Base-by-base conservation (phyloP, 1,140 invertebrate species). In the Manduca sexta region DNA sequence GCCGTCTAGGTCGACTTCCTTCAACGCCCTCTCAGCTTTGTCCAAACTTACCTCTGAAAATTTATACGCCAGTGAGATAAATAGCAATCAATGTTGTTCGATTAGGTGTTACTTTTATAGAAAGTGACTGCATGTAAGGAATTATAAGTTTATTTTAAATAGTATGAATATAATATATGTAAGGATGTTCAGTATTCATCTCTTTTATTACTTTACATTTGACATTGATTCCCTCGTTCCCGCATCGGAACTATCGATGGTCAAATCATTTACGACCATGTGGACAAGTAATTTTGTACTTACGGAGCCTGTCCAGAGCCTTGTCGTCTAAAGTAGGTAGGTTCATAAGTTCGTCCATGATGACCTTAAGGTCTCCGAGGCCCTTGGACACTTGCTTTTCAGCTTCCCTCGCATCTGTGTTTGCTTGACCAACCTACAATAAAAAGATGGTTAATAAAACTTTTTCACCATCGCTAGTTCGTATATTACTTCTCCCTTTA, bases 371-470 rank as follows among this genome's bases (percentile, higher is more conserved):
- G 42, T 95, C 92, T 6, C 89, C 86, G 14, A 96, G 78, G 6
- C 96, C 93, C 68, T 94, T 93, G 7, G 91, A 86, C 0, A 98
- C 95, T 86, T 94, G 93, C 49, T 92, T 90, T 30, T 91, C 90
- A 0, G 95, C 94, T 58, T 93, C 90, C 37, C 89, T 84, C 0
- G 95, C 93, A 51, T 93, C 92, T 12, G 90, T 93, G 73, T 95
- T 95, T 1, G 96, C 95, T 87, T 95, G 91, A 29, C 94, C 94
- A 11, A 97, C 96, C 90, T 95, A 88, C 31, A n/a, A 8, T 26
- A 26, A 26, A 26, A 5, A 21, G 21, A 8, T 26, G n/a, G n/a
- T n/a, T n/a, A n/a, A n/a, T n/a, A n/a, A n/a, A n/a, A n/a, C n/a
- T n/a, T n/a, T n/a, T n/a, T n/a, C n/a, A n/a, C n/a, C n/a, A n/a